phyloP scores from a whole-genome alignment of 1,140 invertebrate genomes.

The Caenorhabditis elegans region WBcel235 BX284602.5:7562001-7562500 shows the following conservation, averaged over 20 bases:
- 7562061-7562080: not conserved
- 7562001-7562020: slow-evolving; percentile 7
- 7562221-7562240: not conserved
- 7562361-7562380: not conserved
- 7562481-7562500: slow-evolving; percentile 5
- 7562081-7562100: not conserved
- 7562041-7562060: not conserved
- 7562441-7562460: not conserved
- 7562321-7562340: not conserved
- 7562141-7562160: not conserved
- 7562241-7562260: not conserved
- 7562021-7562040: slow-evolving; percentile 10
- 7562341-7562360: not conserved
- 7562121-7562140: not conserved
- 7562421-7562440: not conserved
- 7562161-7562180: not conserved
- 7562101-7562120: not conserved
- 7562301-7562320: not conserved
- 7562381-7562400: slow-evolving; percentile 13
- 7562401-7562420: not conserved
- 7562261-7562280: not conserved
- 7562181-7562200: slow-evolving; percentile 11
- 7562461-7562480: not conserved
- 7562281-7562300: not conserved
- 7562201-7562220: not conserved